A percentile compares a stretch with the other conserved stretches of the same genome.
Conservation (phyloP, 1,140 invertebrate species). For the Tribolium castaneum region DNA sequence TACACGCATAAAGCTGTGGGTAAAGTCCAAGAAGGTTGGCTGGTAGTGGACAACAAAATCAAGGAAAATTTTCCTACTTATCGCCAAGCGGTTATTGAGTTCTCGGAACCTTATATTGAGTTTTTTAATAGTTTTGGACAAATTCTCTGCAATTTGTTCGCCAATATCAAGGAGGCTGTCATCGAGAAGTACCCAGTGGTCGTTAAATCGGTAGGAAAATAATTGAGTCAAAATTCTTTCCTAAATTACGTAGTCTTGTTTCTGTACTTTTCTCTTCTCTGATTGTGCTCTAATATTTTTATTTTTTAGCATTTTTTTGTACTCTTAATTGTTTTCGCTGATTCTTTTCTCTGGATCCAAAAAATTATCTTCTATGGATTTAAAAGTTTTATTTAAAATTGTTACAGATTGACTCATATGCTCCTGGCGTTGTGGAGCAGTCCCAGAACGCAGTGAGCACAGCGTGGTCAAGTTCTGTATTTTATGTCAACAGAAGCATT, state of each 20-base stretch:
- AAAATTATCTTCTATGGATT: too few relatives aligned
- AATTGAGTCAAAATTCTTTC: constrained; percentile 52
- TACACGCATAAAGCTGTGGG: constrained; percentile 69
- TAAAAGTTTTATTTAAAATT: too few relatives aligned
- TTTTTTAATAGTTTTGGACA: constrained; percentile 69
- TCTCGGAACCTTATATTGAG: constrained; percentile 71
- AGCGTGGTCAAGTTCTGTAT: constrained; percentile 58
- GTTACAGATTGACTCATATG: constrained; percentile 75
- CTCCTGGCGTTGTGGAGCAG: constrained; percentile 74
- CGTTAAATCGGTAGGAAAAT: constrained; percentile 69
- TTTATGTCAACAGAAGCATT: constrained; percentile 54
- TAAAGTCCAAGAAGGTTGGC: constrained; percentile 67
- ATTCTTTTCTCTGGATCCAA: too few relatives aligned
- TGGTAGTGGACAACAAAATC: constrained; percentile 61
- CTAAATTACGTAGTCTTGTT: too few relatives aligned
- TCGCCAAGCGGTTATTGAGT: constrained; percentile 68
- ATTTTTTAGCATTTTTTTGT: too few relatives aligned
- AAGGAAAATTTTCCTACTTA: constrained; percentile 76
- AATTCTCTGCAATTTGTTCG: constrained; percentile 68
- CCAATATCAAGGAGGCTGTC: constrained; percentile 67
- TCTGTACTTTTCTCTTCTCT: too few relatives aligned
- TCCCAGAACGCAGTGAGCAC: constrained; percentile 64
- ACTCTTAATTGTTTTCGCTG: too few relatives aligned
- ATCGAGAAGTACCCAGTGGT: constrained; percentile 73
- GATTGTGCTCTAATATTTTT: too few relatives aligned